phyloP scores from a whole-genome alignment of 2,113 vertebrate species.

The Callorhinus ursinus region DNA sequence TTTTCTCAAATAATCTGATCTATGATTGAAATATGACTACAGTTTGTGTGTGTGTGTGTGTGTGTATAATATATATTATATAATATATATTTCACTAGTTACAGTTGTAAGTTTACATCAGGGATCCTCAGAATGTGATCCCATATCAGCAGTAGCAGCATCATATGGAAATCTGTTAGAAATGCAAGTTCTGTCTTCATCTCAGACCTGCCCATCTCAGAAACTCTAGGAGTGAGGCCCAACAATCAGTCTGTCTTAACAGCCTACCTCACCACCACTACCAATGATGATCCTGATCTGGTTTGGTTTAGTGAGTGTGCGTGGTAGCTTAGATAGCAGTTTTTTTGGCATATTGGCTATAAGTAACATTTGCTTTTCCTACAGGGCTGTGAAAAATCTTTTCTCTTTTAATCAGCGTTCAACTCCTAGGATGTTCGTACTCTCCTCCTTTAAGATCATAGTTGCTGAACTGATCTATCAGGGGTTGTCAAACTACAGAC shows the following conservation, averaged over 20 bases:
- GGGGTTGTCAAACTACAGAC: neutral
- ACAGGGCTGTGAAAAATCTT: neutral
- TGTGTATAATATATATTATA: no score
- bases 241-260: neutral
- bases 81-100: neutral
- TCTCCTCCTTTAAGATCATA: neutral
- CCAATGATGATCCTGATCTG: neutral
- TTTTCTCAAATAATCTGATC: neutral
- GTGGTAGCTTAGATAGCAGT: neutral
- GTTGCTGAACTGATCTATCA: neutral
- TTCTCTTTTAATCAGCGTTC: neutral
- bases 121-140: neutral
- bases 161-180: neutral
- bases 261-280: neutral
- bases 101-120: neutral
- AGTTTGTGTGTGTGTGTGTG: neutral
- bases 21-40: neutral
- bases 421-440: neutral
- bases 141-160: neutral
- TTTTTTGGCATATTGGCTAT: neutral
- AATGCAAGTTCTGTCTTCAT: neutral
- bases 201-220: neutral
- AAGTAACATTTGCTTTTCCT: slow-evolving; percentile 33
- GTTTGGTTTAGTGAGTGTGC: neutral
- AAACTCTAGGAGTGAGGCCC: neutral